Evolutionary conservation across 2,888 invertebrate genomes (phyloP).

Genomic region (Apamea anceps): DNA sequence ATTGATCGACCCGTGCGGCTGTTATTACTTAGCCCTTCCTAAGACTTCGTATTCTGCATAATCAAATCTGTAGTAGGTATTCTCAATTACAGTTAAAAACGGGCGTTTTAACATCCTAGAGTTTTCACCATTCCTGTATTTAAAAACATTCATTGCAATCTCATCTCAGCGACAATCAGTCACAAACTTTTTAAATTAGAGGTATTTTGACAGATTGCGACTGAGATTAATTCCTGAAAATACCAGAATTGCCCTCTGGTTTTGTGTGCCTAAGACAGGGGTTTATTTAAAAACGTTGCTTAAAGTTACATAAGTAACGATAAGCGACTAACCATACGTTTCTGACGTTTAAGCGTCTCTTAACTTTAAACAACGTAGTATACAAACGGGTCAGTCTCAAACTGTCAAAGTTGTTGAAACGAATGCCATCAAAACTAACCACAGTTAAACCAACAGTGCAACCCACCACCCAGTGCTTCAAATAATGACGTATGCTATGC

Average conservation of each 20-base stretch:
- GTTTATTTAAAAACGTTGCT: not conserved
- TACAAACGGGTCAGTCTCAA: not conserved
- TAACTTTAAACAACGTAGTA: not conserved
- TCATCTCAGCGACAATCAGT: not conserved
- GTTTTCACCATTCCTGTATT: not conserved
- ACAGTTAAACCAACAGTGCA: slow-evolving; percentile 40
- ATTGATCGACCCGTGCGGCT: too few relatives aligned
- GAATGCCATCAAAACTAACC: slow-evolving; percentile 7
- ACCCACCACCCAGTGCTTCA: slow-evolving; percentile 56
- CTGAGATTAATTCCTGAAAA: not conserved
- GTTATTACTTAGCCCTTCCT: too few relatives aligned
- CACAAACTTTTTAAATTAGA: not conserved
- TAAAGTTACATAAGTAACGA: not conserved
- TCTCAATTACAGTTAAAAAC: not conserved
- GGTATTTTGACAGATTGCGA: not conserved
- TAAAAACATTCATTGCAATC: not conserved
- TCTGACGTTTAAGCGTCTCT: not conserved
- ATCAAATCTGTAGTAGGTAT: not conserved
- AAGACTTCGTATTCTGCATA: not conserved
- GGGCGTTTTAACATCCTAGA: not conserved
- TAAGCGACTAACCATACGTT: not conserved
- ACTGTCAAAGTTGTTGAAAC: not conserved
- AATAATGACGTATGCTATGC: slow-evolving; percentile 89
- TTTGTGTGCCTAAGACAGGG: not conserved
- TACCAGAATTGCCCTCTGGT: not conserved